Base-by-base conservation (phyloP, 1,140 invertebrate genomes). In the Gryllus bimaculatus region DNA sequence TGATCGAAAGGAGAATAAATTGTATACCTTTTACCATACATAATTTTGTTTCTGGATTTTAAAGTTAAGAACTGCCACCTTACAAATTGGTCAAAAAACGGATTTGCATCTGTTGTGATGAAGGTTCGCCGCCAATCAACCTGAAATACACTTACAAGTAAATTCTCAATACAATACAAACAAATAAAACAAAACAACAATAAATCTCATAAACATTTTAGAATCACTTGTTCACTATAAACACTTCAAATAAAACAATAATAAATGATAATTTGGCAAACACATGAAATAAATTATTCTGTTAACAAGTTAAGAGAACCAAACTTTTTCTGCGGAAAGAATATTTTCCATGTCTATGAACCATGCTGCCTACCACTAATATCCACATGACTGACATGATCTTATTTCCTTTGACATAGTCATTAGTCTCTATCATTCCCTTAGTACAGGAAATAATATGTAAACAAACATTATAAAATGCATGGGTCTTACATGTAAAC, bases 71-170 rank as follows among this genome's bases (percentile, higher is more conserved):
- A 99, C 86, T 99, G 98, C 98, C 98, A 99, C 74, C 93, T 89
- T 12, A 99, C 93, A 88, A 99, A 99, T 0, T 96, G 98, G 89
- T 99, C 98, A 87, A 94, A 99, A 85, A 94, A 99, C 49, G 96
- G 96, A 90, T 99, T 99, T 0, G 90, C 94, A 89, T 99, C 97
- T 0, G 98, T 99, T 48, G 98, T 99, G 79, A 99, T 96, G 84
- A 99, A 99, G 13, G 93, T 95, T 76, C 98, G 89, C 49, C 98
- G 88, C 97, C 98, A 99, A 87, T 99, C 98, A 81, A 96, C 91
- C 93, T 96, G n/a, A 85, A 76, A 79, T n/a, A 66, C 49, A 75
- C 5, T 39, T 21, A 8, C 1, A 73, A 73, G 12, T 75, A 20
- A 75, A 20, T 18, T 66, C 54, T 3, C 54, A 66, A 18, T 66